A percentile compares a stretch with the other conserved stretches of the same genome.
Evolutionary conservation across 2,113 vertebrate genomes (phyloP).

Genomic region (Dicrurus megarhynchus): DNA sequence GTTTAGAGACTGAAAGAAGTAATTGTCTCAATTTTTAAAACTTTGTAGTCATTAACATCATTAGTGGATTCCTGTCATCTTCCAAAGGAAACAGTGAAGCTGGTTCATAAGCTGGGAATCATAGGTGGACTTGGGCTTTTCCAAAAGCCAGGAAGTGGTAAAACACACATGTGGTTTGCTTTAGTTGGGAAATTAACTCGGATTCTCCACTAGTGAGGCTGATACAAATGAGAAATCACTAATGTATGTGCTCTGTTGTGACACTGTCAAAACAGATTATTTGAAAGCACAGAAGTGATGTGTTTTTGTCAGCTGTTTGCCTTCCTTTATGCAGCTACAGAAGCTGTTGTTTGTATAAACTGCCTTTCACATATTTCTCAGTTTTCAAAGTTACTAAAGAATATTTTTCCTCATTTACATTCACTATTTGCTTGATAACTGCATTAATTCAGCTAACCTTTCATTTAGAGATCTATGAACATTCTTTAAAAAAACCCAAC

Average conservation of each 20-base stretch:
- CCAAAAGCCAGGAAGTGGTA: conserved; percentile 58
- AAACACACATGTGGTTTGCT: conserved; percentile 58
- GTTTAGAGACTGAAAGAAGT: conserved; percentile 50
- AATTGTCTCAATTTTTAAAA: conserved; percentile 47
- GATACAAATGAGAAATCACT: conserved; percentile 26
- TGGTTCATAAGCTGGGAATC: conserved; percentile 7
- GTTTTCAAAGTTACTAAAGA: not conserved
- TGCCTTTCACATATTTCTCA: not conserved
- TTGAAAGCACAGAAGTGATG: not conserved
- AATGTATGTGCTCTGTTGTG: not conserved
- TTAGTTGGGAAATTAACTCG: conserved; percentile 44
- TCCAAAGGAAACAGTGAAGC: conserved; percentile 40
- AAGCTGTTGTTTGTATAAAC: conserved; percentile 26
- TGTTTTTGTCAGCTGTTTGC: conserved; percentile 9
- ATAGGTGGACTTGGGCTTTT: conserved; percentile 6
- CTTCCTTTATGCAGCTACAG: not conserved
- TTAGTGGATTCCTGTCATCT: conserved; percentile 57
- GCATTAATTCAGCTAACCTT: not conserved
- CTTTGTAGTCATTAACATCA: conserved; percentile 32
- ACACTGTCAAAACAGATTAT: conserved; percentile 19
- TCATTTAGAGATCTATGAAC: not conserved
- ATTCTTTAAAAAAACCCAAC: not conserved
- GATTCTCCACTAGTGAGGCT: conserved; percentile 27
- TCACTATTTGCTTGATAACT: not conserved
- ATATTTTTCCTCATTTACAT: not conserved